A percentile compares a stretch with the other conserved stretches of the same genome.
Conservation (phyloP, 2,888 invertebrate species). For the Leucophenga maculata region DNA sequence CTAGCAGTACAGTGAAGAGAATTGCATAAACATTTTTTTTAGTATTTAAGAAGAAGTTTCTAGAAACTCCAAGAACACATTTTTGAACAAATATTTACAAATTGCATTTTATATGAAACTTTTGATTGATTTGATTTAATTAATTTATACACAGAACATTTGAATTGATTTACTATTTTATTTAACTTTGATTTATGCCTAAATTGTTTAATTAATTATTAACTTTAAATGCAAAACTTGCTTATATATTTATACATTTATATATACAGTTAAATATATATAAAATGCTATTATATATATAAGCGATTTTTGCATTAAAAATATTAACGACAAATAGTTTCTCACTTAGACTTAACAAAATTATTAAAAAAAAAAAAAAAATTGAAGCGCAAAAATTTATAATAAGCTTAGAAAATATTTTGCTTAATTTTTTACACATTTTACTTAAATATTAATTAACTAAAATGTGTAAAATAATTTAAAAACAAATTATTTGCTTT, state of each 20-base stretch:
- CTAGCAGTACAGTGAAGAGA: constrained; percentile 33
- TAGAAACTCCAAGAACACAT: too few relatives aligned
- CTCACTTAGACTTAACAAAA: neutral
- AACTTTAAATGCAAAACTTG: constrained; percentile 5
- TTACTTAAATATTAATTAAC: constrained; percentile 16
- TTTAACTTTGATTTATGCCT: neutral
- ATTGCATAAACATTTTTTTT: neutral
- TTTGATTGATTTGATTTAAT: too few relatives aligned
- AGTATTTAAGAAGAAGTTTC: too few relatives aligned
- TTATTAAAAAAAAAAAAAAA: neutral
- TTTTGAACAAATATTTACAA: too few relatives aligned
- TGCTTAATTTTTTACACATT: neutral
- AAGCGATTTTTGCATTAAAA: constrained; percentile 32
- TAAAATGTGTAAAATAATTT: constrained; percentile 5
- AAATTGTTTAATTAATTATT: neutral
- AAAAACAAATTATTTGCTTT: constrained; percentile 1
- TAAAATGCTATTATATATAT: constrained; percentile 15
- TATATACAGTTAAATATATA: too few relatives aligned
- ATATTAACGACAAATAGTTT: neutral
- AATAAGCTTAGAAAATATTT: neutral
- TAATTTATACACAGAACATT: too few relatives aligned
- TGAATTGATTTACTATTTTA: neutral
- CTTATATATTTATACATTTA: neutral
- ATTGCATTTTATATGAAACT: too few relatives aligned
- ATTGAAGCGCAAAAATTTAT: neutral